These are phyloP conservation scores for Olivierus martensii DNA, from an alignment of 1,140 invertebrate species.

Conservation along the genomic window DNA sequence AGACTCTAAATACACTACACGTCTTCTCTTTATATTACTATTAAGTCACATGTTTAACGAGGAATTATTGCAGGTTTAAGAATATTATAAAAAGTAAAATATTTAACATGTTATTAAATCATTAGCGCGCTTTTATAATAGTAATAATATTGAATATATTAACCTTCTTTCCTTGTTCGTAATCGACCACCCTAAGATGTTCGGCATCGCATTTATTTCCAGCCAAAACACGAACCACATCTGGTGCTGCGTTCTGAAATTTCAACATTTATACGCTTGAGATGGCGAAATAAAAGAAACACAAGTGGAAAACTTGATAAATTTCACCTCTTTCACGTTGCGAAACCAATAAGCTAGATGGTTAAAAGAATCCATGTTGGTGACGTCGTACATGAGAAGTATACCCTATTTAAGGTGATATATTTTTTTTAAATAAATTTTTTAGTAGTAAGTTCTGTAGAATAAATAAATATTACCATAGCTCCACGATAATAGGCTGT, in stretches of 20 bases:
- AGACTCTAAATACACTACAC: no score
- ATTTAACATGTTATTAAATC: no score
- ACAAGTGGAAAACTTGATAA: neutral
- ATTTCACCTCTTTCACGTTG: constrained; percentile 63
- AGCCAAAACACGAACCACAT: constrained; percentile 66
- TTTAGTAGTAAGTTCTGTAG: neutral
- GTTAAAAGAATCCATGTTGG: constrained; percentile 70
- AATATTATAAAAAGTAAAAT: no score
- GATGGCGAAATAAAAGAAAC: neutral
- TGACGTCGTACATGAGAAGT: constrained; percentile 71
- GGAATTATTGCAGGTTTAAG: no score
- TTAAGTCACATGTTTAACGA: no score
- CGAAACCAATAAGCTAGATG: constrained; percentile 70
- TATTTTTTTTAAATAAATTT: no score
- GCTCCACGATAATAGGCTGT: constrained; percentile 68
- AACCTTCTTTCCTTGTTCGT: constrained; percentile 43
- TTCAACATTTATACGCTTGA: neutral
- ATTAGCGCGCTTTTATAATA: no score
- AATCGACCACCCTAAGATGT: constrained; percentile 53
- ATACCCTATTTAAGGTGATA: constrained; percentile 54
- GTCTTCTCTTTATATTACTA: no score
- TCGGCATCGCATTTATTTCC: constrained; percentile 74
- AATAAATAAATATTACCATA: constrained; percentile 11
- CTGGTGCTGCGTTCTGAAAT: constrained; percentile 61
- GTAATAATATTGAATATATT: neutral